Conservation (phyloP, 2,888 invertebrate species). For the Hedya salicella region DNA sequence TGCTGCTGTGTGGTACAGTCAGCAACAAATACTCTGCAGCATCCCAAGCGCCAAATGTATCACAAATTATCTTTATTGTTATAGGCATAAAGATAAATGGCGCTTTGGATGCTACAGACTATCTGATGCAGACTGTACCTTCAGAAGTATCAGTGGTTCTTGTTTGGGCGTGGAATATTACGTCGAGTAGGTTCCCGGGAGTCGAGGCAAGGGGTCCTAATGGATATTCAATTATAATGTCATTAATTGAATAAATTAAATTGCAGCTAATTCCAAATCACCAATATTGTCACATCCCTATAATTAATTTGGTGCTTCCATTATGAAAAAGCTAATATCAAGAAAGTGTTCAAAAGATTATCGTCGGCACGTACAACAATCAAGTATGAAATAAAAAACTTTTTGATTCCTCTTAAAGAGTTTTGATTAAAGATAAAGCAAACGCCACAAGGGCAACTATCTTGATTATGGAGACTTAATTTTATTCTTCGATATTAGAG, state of each 20-base stretch:
- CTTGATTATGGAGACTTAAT: no score
- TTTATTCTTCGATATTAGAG: no score
- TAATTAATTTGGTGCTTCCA: constrained; percentile 4
- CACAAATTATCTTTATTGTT: no score
- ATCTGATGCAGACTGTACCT: no score
- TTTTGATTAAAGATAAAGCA: no score
- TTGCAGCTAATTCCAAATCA: background rate
- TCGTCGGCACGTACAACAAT: background rate
- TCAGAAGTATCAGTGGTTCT: background rate
- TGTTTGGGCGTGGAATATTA: background rate
- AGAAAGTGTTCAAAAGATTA: background rate
- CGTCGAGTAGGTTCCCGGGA: background rate
- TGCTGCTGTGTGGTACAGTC: no score
- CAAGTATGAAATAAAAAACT: background rate
- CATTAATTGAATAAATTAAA: background rate
- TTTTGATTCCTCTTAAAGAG: no score
- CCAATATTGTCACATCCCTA: background rate
- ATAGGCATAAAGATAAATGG: no score
- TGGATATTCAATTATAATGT: background rate
- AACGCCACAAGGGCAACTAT: no score
- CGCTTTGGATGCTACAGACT: no score
- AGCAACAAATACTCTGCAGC: no score
- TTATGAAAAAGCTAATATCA: background rate
- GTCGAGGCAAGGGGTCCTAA: background rate
- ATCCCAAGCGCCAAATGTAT: no score